A percentile compares a stretch with the other conserved stretches of the same genome.
Conservation (phyloP, 2,888 invertebrate genomes). For the Melanostoma scalare region DNA sequence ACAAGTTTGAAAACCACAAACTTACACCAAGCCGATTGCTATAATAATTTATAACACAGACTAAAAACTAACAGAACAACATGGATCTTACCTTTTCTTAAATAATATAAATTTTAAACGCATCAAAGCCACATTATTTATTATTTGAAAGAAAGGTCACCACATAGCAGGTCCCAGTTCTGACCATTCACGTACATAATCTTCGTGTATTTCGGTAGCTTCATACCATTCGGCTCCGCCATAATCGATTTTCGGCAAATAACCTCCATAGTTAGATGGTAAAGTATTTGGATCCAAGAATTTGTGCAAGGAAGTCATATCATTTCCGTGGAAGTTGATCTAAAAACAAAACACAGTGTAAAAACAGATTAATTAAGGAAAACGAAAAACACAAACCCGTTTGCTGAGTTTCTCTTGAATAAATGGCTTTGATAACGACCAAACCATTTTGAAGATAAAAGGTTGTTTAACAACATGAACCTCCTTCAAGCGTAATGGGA, state of each 20-base stretch:
- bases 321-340: constrained; percentile 92
- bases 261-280: constrained; percentile 90
- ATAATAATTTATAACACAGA: too few species aligned
- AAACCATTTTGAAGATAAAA: constrained; percentile 91
- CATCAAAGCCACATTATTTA: too few species aligned
- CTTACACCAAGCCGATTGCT: too few species aligned
- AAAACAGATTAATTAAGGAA: neutral
- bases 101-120: too few species aligned
- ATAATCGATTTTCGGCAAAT: constrained; percentile 89
- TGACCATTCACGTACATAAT: constrained; percentile 87
- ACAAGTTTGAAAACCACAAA: too few species aligned
- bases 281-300: constrained; percentile 87
- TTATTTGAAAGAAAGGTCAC: constrained; percentile 68
- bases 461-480: constrained; percentile 94
- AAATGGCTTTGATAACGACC: constrained; percentile 92
- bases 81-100: too few species aligned
- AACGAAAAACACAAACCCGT: constrained; percentile 84
- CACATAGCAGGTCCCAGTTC: constrained; percentile 86
- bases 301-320: constrained; percentile 90
- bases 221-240: constrained; percentile 90
- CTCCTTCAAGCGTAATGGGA: constrained; percentile 92
- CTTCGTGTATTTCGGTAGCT: constrained; percentile 85
- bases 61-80: too few species aligned
- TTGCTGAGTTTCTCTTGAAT: constrained; percentile 89
- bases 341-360: constrained; percentile 77